A percentile compares a stretch with the other conserved stretches of the same genome.
phyloP scores from a whole-genome alignment of 2,113 vertebrate species.

The Calonectris borealis region DNA sequence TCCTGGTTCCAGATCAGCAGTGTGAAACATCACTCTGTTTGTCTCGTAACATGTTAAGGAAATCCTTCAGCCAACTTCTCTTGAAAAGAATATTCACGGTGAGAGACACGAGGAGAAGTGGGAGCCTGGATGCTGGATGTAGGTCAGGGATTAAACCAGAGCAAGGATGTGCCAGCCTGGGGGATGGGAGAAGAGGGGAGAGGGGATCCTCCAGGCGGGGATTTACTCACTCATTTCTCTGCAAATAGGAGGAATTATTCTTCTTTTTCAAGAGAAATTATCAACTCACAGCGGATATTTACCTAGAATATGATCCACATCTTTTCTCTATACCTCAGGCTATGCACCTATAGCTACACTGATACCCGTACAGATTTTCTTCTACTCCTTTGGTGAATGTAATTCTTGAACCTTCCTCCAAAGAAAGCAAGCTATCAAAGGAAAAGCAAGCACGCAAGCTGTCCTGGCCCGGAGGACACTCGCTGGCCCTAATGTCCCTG shows the following conservation, averaged over 20 bases:
- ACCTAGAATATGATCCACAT: not conserved
- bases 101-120: not conserved
- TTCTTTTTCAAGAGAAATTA: not conserved
- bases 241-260: not conserved
- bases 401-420: not conserved
- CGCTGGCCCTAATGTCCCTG: not conserved
- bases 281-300: not conserved
- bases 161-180: not conserved
- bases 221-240: not conserved
- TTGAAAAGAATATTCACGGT: not conserved
- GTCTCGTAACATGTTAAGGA: not conserved
- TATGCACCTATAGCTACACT: not conserved
- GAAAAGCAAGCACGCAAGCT: not conserved
- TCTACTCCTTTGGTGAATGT: not conserved
- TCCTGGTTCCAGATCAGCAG: slow-evolving; percentile 33
- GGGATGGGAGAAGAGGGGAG: not conserved
- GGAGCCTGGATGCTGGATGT: not conserved
- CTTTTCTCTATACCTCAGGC: not conserved
- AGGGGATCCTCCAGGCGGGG: not conserved
- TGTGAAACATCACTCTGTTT: slow-evolving; percentile 21
- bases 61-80: not conserved
- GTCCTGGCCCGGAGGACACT: not conserved
- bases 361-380: not conserved
- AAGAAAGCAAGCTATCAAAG: not conserved
- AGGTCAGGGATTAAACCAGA: not conserved